Conservation (phyloP, 2,113 vertebrate species). For the Alethe castanea region DNA sequence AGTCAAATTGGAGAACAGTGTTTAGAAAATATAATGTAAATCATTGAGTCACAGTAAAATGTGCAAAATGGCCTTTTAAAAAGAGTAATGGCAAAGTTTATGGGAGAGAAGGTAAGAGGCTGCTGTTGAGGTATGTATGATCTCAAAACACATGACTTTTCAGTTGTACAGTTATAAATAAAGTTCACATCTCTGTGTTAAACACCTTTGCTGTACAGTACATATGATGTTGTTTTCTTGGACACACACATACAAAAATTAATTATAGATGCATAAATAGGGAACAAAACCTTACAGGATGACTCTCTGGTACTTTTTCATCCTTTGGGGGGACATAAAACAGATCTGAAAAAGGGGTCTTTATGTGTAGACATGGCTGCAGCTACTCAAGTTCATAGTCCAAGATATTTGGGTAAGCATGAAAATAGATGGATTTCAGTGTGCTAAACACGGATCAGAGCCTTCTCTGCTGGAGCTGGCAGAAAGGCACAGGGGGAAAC, state of each 20-base stretch:
- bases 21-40: not conserved
- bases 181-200: not conserved
- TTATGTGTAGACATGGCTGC: not conserved
- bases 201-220: not conserved
- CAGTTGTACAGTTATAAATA: not conserved
- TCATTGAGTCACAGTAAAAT: not conserved
- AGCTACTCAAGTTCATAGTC: not conserved
- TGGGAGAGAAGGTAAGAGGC: not conserved
- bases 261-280: not conserved
- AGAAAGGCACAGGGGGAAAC: not conserved
- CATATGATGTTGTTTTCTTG: not conserved
- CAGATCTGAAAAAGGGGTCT: not conserved
- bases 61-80: not conserved
- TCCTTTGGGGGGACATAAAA: not conserved
- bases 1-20: not conserved
- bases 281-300: not conserved
- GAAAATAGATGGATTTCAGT: not conserved
- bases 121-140: not conserved
- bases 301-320: not conserved
- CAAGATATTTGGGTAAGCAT: not conserved
- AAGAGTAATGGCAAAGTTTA: not conserved
- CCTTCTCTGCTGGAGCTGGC: not conserved
- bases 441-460: not conserved
- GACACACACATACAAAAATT: not conserved
- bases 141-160: not conserved